phyloP scores from a whole-genome alignment of 2,888 invertebrate genomes.

The Drosophila falleni region DNA sequence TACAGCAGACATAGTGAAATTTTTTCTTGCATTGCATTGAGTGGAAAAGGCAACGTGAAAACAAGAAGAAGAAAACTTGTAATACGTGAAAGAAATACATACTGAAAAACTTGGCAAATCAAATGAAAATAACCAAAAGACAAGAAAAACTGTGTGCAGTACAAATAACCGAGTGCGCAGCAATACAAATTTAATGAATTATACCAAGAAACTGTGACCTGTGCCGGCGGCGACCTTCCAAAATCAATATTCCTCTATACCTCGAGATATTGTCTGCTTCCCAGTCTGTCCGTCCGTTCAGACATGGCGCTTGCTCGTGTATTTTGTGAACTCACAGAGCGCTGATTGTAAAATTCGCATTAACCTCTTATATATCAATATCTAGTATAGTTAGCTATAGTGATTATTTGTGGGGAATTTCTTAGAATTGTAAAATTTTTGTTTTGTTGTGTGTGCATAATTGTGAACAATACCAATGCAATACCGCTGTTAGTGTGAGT shows the following conservation, averaged over 20 bases:
- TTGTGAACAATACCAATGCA: slow-evolving; percentile 46
- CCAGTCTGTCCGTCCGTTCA: slow-evolving; percentile 24
- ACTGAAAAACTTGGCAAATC: slow-evolving; percentile 61
- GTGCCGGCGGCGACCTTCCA: slow-evolving; percentile 52
- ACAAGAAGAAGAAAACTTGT: slow-evolving; percentile 74
- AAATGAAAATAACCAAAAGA: slow-evolving; percentile 17
- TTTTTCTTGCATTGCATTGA: slow-evolving; percentile 39
- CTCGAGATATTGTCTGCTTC: slow-evolving; percentile 24
- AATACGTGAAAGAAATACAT: slow-evolving; percentile 79
- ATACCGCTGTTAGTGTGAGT: slow-evolving; percentile 7
- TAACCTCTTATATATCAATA: slow-evolving; percentile 4
- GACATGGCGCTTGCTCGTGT: slow-evolving; percentile 50
- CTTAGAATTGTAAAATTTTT: slow-evolving; percentile 46
- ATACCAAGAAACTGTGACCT: slow-evolving; percentile 13
- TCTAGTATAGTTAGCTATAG: slow-evolving; percentile 33
- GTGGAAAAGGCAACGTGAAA: slow-evolving; percentile 64
- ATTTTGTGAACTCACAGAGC: slow-evolving; percentile 12
- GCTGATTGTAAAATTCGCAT: slow-evolving; percentile 5
- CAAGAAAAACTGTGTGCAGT: slow-evolving; percentile 6
- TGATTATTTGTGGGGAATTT: slow-evolving; percentile 47
- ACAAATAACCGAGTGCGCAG: neutral
- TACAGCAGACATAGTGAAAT: slow-evolving; percentile 34
- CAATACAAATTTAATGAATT: slow-evolving; percentile 4
- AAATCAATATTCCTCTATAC: slow-evolving; percentile 69
- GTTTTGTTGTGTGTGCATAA: slow-evolving; percentile 66